Percentiles rank a stretch among this genome's conserved stretches.
These are phyloP conservation scores for Netelia virgata DNA, from an alignment of 2,888 invertebrate genomes.

Conservation along the genomic window DNA sequence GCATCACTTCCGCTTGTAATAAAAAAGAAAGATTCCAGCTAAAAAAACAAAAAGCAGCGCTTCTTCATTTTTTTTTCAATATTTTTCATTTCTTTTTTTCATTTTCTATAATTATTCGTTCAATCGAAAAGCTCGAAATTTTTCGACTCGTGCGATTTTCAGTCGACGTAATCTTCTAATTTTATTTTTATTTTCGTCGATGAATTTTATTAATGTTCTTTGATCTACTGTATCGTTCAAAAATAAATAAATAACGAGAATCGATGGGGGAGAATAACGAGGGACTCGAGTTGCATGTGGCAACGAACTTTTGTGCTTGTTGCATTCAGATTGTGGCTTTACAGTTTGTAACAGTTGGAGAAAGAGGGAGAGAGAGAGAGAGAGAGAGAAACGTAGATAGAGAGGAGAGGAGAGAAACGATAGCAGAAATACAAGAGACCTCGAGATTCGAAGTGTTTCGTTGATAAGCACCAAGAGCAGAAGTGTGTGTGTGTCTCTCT, in stretches of 20 bases:
- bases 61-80: background rate
- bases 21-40: slow-evolving; percentile 27
- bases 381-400: background rate
- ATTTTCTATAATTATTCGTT: background rate
- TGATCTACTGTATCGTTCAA: background rate
- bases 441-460: slow-evolving; percentile 60
- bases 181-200: background rate
- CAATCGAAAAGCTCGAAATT: background rate
- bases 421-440: slow-evolving; percentile 37
- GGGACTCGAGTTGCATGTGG: slow-evolving; percentile 27
- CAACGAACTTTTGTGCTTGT: slow-evolving; percentile 54
- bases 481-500: background rate
- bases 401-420: background rate
- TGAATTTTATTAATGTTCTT: background rate
- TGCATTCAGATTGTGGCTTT: slow-evolving; percentile 42
- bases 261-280: background rate
- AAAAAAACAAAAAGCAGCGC: slow-evolving; percentile 35
- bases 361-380: background rate
- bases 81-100: background rate
- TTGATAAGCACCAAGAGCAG: slow-evolving; percentile 46
- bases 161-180: background rate
- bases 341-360: slow-evolving; percentile 2
- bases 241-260: background rate
- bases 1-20: slow-evolving; percentile 50
- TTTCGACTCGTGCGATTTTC: background rate